phyloP scores from a whole-genome alignment of 2,113 vertebrate species.

The Acanthochromis polyacanthus region DNA sequence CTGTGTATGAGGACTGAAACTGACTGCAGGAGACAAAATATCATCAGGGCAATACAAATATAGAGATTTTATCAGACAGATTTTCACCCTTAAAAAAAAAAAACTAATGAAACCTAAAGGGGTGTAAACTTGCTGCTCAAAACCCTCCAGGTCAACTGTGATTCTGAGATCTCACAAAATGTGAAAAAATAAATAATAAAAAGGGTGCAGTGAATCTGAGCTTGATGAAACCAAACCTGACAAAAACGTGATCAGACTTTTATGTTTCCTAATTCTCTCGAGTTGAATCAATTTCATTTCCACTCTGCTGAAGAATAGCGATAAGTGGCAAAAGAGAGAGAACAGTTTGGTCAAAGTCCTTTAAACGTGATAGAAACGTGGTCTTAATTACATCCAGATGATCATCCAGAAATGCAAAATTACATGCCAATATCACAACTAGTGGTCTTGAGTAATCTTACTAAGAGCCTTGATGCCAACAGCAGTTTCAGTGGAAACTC shows the following conservation, averaged over 20 bases:
- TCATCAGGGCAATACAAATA: conserved; percentile 7
- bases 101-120: not conserved
- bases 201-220: not conserved
- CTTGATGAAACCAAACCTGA: not conserved
- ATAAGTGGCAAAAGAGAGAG: not conserved
- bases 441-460: not conserved
- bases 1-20: conserved; percentile 12
- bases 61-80: not conserved
- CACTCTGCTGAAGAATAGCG: not conserved
- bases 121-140: conserved; percentile 5
- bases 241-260: not conserved
- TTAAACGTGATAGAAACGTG: not conserved
- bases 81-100: not conserved
- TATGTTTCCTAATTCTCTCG: not conserved
- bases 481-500: conserved; percentile 16
- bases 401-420: conserved; percentile 3
- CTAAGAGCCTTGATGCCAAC: not conserved
- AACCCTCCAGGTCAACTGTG: not conserved
- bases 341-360: not conserved
- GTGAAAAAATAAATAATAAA: not conserved
- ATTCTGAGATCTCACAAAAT: not conserved
- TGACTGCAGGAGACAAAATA: conserved; percentile 20
- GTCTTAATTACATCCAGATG: conserved; percentile 5
- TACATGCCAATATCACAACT: not conserved
- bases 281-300: not conserved